Evolutionary conservation across 2,113 vertebrate genomes (phyloP), one percentile per base, ranked within the genome.

Genomic region (Emydura subglobosa): DNA sequence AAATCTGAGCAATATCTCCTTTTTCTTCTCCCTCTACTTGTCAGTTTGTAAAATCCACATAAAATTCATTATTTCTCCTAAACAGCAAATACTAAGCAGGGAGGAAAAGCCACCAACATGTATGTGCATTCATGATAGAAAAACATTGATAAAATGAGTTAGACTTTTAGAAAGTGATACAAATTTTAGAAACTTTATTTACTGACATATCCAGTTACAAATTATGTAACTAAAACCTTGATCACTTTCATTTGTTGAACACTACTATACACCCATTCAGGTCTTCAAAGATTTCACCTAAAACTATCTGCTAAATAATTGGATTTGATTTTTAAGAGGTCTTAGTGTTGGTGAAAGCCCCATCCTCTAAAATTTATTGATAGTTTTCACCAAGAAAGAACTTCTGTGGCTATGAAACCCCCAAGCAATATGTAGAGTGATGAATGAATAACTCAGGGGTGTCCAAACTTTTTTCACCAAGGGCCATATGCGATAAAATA

Each of bases 141-240:
- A 90, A 83, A 5, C 5, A 31, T 19, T 24, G 39, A 10, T 49
- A 88, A 44, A 79, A 12, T 78, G 17, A 90, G 55, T 19, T 14
- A 31, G 3, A 72, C 29, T 72, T 87, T 24, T 57, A 65, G 80
- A 94, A 84, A 5, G 17, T 61, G 31, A 25, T 82, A 79, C 86
- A 89, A 83, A 50, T 8, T 29, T 27, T 86, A 80, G 55, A 95
- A 65, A 1, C 1, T 27, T 13, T 78, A 78, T 78, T 78, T 25
- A 51, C 8, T 91, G 54, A 94, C 92, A 76, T 10, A 55, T 13
- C 65, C 61, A 29, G 68, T 82, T 44, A 89, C 34, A 85, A 92
- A 84, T 49, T 49, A 34, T 81, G 39, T 49, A 86, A 92, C 10
- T 76, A 84, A n/a, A 9, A 80, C 34, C 2, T n/a, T 50, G 57